A percentile compares a stretch with the other conserved stretches of the same genome.
These are phyloP conservation scores for Allygus modestus DNA, from an alignment of 2,888 invertebrate species.

Conservation along the genomic window DNA sequence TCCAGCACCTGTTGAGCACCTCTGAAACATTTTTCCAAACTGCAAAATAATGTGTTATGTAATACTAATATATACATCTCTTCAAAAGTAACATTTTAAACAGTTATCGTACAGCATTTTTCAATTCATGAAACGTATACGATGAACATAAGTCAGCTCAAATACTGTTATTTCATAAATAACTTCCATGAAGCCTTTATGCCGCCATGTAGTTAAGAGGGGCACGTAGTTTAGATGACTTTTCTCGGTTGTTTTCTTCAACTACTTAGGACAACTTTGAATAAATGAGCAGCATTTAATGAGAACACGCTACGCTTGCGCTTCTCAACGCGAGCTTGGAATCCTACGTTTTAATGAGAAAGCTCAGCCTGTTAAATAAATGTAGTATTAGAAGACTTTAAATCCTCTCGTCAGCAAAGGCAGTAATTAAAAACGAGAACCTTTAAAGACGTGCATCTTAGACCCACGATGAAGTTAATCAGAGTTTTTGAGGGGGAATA, in stretches of 20 bases:
- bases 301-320: conserved; percentile 29
- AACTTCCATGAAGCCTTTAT: too few relatives aligned
- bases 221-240: not conserved
- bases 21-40: too few relatives aligned
- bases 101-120: too few relatives aligned
- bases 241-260: conserved; percentile 6
- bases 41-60: too few relatives aligned
- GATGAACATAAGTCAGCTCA: too few relatives aligned
- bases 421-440: conserved; percentile 25
- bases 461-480: not conserved
- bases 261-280: conserved; percentile 48
- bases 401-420: conserved; percentile 4
- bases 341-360: conserved; percentile 42
- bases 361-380: conserved; percentile 32
- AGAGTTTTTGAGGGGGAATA: not conserved
- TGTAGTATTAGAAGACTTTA: conserved; percentile 47
- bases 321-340: not conserved
- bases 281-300: conserved; percentile 49
- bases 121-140: too few relatives aligned
- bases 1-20: too few relatives aligned
- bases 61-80: too few relatives aligned
- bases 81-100: too few relatives aligned
- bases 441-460: not conserved
- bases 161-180: too few relatives aligned
- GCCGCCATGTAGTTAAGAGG: not conserved